Evolutionary conservation across 1,140 invertebrate genomes (phyloP), one percentile per base, ranked within the genome.

Genomic region (Zophobas morio): DNA sequence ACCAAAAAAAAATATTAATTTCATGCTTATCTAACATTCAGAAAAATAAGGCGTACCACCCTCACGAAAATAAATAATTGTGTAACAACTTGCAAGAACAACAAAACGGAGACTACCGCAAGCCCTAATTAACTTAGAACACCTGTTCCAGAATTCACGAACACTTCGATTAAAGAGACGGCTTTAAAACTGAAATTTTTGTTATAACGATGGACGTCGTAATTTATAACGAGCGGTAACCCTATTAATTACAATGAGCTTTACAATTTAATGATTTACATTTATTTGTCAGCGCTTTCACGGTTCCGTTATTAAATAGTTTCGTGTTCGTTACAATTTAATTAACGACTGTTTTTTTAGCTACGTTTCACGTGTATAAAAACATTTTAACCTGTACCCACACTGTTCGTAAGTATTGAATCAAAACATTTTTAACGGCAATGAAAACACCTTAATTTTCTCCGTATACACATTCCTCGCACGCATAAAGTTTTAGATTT

Each of bases 31-130:
- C 54, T 36, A 36, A 34, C 54, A 8, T 33, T 57, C 8, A 33
- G 32, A 34, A 57, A 57, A 57, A 36, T 57, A 34, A 57, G 4
- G 2, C 49, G 49, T 57, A 8, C 34, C 33, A 2, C 4, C 54
- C 2, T 57, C 54, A 57, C 54, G 54, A 57, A 57, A 57, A 57
- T 57, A 57, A 57, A 57, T 57, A 57, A 57, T 57, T 57, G 34
- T 34, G 33, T 57, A 57, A 20, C 20, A 20, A 57, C 35, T 57
- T 2, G 54, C 3, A 34, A 2, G 34, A 57, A 20, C 54, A 35
- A 35, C 54, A 57, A 57, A 57, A 57, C 54, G 33, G 54, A 57
- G 32, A 57, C 32, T 57, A 57, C 54, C 35, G 35, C 32, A 57
- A 57, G 32, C 54, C 54, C 54, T 57, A 57, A 57, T 57, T 57